Conservation (phyloP, 2,888 invertebrate genomes). For the Apamea monoglypha region DNA sequence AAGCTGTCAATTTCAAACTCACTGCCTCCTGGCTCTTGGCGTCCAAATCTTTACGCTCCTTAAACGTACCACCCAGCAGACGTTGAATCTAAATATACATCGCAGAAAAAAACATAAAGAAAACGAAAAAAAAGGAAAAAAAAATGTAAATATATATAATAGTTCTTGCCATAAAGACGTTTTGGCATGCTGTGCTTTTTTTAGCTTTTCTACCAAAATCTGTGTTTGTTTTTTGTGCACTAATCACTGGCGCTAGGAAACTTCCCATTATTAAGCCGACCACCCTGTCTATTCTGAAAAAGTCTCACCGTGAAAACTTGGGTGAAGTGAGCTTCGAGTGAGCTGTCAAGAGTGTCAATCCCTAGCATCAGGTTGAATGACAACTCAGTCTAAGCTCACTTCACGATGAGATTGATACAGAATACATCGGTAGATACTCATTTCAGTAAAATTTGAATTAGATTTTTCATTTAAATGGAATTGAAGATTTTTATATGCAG, state of each 20-base stretch:
- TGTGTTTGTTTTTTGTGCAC: constrained; percentile 13
- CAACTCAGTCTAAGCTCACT: too few species aligned
- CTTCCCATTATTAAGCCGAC: constrained; percentile 18
- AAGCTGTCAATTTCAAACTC: constrained; percentile 88
- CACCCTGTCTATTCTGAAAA: too few species aligned
- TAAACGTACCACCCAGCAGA: constrained; percentile 93
- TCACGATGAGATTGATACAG: too few species aligned
- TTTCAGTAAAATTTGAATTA: not conserved
- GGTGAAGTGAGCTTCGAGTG: too few species aligned
- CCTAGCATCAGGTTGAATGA: too few species aligned
- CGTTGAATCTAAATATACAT: constrained; percentile 92
- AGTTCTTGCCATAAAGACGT: constrained; percentile 60
- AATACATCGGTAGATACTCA: too few species aligned
- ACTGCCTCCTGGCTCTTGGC: constrained; percentile 92
- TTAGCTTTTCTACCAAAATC: constrained; percentile 5
- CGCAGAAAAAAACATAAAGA: constrained; percentile 77
- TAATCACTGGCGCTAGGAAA: not conserved
- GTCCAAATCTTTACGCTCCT: constrained; percentile 92
- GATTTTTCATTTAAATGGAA: not conserved
- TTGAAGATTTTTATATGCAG: too few species aligned
- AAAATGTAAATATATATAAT: constrained; percentile 56
- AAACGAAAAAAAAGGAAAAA: constrained; percentile 73
- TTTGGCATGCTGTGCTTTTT: constrained; percentile 36
- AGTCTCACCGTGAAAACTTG: too few species aligned
- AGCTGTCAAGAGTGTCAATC: too few species aligned